Evolutionary conservation across 1,140 invertebrate genomes (phyloP).

Genomic region (Chlorops oryzae): DNA sequence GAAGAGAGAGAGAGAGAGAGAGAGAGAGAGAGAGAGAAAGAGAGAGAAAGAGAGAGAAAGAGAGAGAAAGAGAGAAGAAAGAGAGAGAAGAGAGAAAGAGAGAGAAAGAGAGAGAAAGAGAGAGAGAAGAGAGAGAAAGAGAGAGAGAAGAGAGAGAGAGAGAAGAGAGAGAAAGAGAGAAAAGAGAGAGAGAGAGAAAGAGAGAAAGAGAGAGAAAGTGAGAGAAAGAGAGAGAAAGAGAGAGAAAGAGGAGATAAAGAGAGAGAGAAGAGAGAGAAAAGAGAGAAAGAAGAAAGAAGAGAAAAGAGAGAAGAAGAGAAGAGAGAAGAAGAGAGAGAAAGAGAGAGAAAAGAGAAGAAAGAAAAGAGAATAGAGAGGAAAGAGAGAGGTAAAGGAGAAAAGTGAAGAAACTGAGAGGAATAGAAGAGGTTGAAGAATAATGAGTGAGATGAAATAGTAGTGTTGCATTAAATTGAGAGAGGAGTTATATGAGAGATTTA

Average conservation of each 20-base stretch:
- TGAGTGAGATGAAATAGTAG: no score
- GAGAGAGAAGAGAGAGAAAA: background rate
- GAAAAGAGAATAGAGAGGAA: background rate
- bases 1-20: background rate
- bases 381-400: background rate
- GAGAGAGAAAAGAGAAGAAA: background rate
- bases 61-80: background rate
- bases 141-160: background rate
- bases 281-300: background rate
- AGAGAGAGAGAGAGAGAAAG: background rate
- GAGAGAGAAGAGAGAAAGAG: background rate
- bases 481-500: no score
- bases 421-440: no score
- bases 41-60: background rate
- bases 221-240: background rate
- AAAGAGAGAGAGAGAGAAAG: background rate
- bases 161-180: background rate
- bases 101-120: background rate
- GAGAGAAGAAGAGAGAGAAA: background rate
- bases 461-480: no score
- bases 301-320: conserved; percentile 1
- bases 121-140: background rate
- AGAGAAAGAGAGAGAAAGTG: background rate
- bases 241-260: background rate
- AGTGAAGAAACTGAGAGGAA: no score